Conservation (phyloP, 2,113 vertebrate species). For the Cynopterus brachyotis region DNA sequence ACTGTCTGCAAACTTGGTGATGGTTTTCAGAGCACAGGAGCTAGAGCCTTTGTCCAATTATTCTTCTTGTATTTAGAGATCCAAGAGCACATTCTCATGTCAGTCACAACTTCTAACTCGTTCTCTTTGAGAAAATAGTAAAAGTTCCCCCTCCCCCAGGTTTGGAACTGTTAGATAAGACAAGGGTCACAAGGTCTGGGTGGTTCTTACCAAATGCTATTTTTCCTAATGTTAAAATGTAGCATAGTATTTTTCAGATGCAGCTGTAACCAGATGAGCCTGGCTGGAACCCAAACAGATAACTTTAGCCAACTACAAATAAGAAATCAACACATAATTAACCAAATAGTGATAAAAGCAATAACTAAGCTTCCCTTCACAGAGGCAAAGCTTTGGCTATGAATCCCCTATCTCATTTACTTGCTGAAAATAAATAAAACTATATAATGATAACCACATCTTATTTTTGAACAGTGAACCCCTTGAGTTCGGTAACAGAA, state of each 20-base stretch:
- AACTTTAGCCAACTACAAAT: neutral
- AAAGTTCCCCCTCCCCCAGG: neutral
- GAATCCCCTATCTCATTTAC: neutral
- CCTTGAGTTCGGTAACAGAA: neutral
- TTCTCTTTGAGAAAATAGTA: neutral
- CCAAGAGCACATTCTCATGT: neutral
- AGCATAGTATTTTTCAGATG: neutral
- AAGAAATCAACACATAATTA: neutral
- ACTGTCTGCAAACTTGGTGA: neutral
- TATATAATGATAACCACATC: neutral
- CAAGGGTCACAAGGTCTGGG: neutral
- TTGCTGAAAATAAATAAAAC: neutral
- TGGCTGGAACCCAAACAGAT: neutral
- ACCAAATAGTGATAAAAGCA: neutral
- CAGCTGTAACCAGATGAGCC: neutral
- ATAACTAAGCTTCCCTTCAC: neutral
- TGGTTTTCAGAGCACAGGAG: neutral
- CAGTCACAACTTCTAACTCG: neutral
- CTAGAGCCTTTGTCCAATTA: neutral
- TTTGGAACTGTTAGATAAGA: neutral
- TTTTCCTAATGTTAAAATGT: neutral
- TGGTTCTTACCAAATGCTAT: neutral
- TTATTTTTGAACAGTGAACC: neutral
- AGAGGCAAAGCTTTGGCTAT: neutral
- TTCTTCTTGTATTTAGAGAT: neutral